A percentile compares a stretch with the other conserved stretches of the same genome.
These are phyloP conservation scores for Drosophila bocqueti DNA, from an alignment of 1,140 invertebrate species.

Conservation along the genomic window DNA sequence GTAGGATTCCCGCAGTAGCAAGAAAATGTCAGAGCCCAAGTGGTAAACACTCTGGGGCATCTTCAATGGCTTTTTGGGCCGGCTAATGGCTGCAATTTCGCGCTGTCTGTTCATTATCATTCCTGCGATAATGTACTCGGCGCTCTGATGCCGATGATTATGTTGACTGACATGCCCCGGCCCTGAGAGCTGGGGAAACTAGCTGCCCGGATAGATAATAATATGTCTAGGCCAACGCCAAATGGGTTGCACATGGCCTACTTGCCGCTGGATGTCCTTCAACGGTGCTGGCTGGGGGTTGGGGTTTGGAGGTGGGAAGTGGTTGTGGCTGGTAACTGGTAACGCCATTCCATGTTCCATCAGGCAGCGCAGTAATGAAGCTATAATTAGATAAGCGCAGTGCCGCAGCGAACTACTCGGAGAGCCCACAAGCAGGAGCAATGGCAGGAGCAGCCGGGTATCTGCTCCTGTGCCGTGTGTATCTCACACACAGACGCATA, in stretches of 20 bases:
- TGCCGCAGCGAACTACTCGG: constrained; percentile 51
- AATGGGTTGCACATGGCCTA: constrained; percentile 54
- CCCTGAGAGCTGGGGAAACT: constrained; percentile 37
- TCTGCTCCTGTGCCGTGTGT: constrained; percentile 33
- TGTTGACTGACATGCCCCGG: constrained; percentile 36
- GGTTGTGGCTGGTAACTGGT: constrained; percentile 14
- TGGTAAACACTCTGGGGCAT: constrained; percentile 50
- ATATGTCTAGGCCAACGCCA: constrained; percentile 50
- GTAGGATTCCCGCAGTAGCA: constrained; percentile 37
- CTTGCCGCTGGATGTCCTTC: constrained; percentile 44
- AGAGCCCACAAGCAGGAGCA: background rate
- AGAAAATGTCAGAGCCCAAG: constrained; percentile 47
- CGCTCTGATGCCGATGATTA: constrained; percentile 42
- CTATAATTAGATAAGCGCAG: constrained; percentile 80
- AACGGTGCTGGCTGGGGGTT: constrained; percentile 3
- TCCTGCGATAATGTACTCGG: constrained; percentile 31
- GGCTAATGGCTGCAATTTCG: constrained; percentile 53
- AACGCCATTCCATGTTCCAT: constrained; percentile 51
- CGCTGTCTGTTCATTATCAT: constrained; percentile 44
- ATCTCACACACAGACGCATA: constrained; percentile 36
- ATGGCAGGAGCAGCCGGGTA: background rate
- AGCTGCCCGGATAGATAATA: constrained; percentile 46
- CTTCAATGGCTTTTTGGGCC: constrained; percentile 46
- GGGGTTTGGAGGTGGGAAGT: background rate
- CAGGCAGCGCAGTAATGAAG: constrained; percentile 67